Evolutionary conservation across 1,140 invertebrate genomes (phyloP), one percentile per base, ranked within the genome.

Genomic region (Solen grandis): DNA sequence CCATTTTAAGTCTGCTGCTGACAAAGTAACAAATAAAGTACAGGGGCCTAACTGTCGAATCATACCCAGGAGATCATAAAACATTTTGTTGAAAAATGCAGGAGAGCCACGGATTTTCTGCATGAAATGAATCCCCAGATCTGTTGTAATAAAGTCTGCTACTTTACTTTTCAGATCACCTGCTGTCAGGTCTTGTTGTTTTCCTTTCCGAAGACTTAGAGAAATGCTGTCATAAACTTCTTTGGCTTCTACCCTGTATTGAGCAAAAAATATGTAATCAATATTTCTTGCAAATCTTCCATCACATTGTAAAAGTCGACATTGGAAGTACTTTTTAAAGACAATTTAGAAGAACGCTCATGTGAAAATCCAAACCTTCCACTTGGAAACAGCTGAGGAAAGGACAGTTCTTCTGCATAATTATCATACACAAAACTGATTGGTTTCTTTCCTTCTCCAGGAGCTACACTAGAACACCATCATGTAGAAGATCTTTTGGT

Each of bases 111-210:
- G n/a, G n/a, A n/a, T n/a, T n/a, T n/a, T n/a, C n/a, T n/a, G n/a
- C n/a, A n/a, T n/a, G n/a, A 66, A 66, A 22, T 66, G 63, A 41
- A 66, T 66, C 29, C 63, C 63, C 25, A 62, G 35, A 31, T 62
- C 59, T 62, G 59, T 62, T 29, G 25, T 25, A 3, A 19, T 31
- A 8, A 62, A 8, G 4, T 62, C 4, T 62, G 8, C 8, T 62
- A 62, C 19, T 25, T 62, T 62, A 31, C 35, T 62, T 62, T 29
- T 31, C 59, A 31, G 65, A 19, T 31, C 5, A 81, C 65, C 36
- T 82, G 70, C 65, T 82, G 81, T 50, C 73, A 82, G 57, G 76
- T 81, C 29, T 50, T 81, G 57, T 52, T 60, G 66, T 73, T 81
- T 60, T 25, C 59, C 38, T n/a, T n/a, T n/a, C n/a, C n/a, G n/a